phyloP scores from a whole-genome alignment of 1,140 invertebrate genomes.

The Trinorchestia longiramus region DNA sequence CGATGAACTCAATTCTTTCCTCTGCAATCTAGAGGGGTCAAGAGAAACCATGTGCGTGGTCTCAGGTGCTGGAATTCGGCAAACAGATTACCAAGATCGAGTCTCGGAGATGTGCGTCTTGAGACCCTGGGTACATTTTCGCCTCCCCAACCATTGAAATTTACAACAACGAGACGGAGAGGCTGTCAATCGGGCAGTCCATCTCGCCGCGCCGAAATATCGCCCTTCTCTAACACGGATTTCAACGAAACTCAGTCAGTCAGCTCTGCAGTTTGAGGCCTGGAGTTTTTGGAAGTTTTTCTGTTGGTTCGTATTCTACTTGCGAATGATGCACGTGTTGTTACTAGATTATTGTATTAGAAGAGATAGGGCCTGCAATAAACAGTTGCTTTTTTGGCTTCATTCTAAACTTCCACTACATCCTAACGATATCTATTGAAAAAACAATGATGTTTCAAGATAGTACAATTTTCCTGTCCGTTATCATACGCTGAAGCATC shows the following conservation, averaged over 20 bases:
- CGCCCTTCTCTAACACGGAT: conserved; percentile 18
- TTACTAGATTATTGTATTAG: not conserved
- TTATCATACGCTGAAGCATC: too few relatives aligned
- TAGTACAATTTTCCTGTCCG: too few relatives aligned
- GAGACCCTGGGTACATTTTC: not conserved
- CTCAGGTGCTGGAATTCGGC: not conserved
- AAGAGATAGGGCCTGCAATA: not conserved
- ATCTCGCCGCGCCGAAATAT: conserved; percentile 32
- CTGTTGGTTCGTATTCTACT: not conserved
- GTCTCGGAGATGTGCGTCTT: not conserved
- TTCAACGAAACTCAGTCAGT: not conserved
- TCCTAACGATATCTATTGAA: too few relatives aligned
- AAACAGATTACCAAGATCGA: conserved; percentile 26
- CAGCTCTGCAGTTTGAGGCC: not conserved
- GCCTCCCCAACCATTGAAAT: not conserved
- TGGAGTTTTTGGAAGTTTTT: not conserved
- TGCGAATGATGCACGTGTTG: not conserved
- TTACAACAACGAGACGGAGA: conserved; percentile 31
- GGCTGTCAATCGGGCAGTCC: conserved; percentile 35
- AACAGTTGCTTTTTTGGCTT: not conserved
- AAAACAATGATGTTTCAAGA: too few relatives aligned
- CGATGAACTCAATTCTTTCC: not conserved
- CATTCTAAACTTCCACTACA: too few relatives aligned
- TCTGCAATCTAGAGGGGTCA: not conserved
- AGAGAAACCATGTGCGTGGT: not conserved